Base-by-base conservation (phyloP, 2,888 invertebrate genomes). In the Erebia aethiops region DNA sequence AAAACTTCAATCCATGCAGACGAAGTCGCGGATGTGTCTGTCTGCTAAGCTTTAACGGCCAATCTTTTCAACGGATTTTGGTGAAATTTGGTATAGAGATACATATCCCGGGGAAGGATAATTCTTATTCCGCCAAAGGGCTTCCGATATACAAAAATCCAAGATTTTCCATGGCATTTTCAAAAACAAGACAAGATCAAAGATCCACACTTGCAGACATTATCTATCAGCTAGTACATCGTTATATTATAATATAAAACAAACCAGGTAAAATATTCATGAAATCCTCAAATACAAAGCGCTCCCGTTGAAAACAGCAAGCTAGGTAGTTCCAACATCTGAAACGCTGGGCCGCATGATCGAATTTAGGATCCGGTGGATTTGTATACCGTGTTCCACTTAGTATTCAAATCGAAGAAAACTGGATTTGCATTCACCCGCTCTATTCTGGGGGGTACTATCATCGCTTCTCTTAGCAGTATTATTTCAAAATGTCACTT, bases 371-470 rank as follows among this genome's bases (percentile, higher is more conserved):
- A 60, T 67, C 41, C 51, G 52, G 14, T 61, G 41, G 51, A 21
- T 67, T 67, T 62, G 67, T 52, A 60, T 67, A 35, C 60, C 51
- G 49, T 26, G 43, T 67, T 58, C 49, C n/a, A 60, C 58, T 67
- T 67, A 67, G 67, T 67, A 67, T 67, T 67, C 67, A 60, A 60
- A 67, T 67, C 67, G 58, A 60, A 58, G 60, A 67, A 67, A 52
- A 67, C 60, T 49, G 49, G 62, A 62, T 62, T 62, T 62, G 21
- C 49, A 49, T 62, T 62, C 49, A n/a, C 49, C 11, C 14, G 18
- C 14, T 49, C 46, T 49, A 13, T 62, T 46, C 35, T 35, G 35
- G 35, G 35, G 35, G 35, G 26, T 26, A 26, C 35, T 35, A 35
- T 35, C 35, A 35, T 35, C 35, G 35, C 35, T 35, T 35, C 2